Evolutionary conservation across 2,888 invertebrate species (phyloP).

Genomic region (Sesia bembeciformis): DNA sequence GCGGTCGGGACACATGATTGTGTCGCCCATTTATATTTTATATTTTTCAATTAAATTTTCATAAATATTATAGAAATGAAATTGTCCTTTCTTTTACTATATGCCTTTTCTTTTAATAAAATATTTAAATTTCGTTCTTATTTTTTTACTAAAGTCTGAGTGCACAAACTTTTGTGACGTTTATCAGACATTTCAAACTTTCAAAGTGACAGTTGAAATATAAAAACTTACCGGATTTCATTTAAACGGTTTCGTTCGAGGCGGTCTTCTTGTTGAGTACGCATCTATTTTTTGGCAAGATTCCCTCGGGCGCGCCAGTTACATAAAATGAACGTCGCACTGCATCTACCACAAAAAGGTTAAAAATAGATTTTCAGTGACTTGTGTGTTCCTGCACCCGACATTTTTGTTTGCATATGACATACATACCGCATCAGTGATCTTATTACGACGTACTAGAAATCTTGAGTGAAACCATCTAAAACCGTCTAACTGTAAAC

Average conservation of each 20-base stretch:
- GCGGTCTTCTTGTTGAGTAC: slow-evolving; percentile 29
- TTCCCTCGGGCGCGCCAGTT: slow-evolving; percentile 58
- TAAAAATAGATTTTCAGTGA: slow-evolving; percentile 66
- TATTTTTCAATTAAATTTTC: too few relatives aligned
- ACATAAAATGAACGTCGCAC: slow-evolving; percentile 57
- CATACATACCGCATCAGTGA: slow-evolving; percentile 53
- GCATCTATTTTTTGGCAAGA: slow-evolving; percentile 59
- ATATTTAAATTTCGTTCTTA: too few relatives aligned
- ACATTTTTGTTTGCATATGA: slow-evolving; percentile 69
- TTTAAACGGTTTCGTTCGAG: slow-evolving; percentile 48
- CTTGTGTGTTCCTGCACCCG: slow-evolving; percentile 49
- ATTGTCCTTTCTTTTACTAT: too few relatives aligned
- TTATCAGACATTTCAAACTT: not conserved
- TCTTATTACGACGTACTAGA: slow-evolving; percentile 47
- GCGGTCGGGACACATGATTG: too few relatives aligned
- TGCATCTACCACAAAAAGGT: slow-evolving; percentile 50
- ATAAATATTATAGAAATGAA: too few relatives aligned
- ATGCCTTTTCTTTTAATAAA: too few relatives aligned
- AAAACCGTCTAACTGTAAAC: slow-evolving; percentile 53
- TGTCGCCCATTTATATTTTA: too few relatives aligned
- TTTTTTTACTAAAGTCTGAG: too few relatives aligned
- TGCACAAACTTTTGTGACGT: too few relatives aligned
- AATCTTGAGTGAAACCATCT: slow-evolving; percentile 59
- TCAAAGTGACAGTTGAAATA: slow-evolving; percentile 39
- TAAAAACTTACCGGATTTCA: slow-evolving; percentile 55